Conservation (phyloP, 1,140 invertebrate genomes). For the Drosophila bipectinata region DNA sequence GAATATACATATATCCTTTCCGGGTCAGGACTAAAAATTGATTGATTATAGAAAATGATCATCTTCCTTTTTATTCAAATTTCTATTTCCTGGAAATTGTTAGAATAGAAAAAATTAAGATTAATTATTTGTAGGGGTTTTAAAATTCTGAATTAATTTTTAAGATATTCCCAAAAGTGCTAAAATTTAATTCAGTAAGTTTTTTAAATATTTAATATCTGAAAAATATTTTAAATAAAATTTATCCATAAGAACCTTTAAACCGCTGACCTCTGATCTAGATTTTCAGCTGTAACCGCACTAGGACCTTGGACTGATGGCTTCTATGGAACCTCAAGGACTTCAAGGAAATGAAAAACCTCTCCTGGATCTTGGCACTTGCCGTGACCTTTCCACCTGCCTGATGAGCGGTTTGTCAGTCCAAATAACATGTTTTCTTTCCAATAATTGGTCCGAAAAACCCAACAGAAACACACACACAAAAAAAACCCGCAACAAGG, state of each 20-base stretch:
- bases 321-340: conserved; percentile 1
- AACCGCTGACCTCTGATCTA: background rate
- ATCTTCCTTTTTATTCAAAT: conserved; percentile 2
- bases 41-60: conserved; percentile 2
- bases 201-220: too few relatives aligned
- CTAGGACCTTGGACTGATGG: conserved; percentile 5
- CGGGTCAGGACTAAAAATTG: background rate
- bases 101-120: background rate
- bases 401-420: conserved; percentile 47
- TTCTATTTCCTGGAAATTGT: background rate
- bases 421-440: conserved; percentile 60
- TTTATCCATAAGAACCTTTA: background rate
- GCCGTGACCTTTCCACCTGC: conserved; percentile 62
- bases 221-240: background rate
- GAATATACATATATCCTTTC: background rate
- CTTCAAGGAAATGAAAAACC: background rate
- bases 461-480: background rate
- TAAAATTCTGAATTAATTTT: background rate
- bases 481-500: background rate
- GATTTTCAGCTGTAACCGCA: conserved; percentile 56
- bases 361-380: background rate
- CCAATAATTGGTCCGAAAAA: conserved; percentile 43
- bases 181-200: background rate
- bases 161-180: background rate
- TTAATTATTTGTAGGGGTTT: conserved; percentile 1